phyloP scores from a whole-genome alignment of 2,888 invertebrate genomes.

The Flexamia atlantica region DNA sequence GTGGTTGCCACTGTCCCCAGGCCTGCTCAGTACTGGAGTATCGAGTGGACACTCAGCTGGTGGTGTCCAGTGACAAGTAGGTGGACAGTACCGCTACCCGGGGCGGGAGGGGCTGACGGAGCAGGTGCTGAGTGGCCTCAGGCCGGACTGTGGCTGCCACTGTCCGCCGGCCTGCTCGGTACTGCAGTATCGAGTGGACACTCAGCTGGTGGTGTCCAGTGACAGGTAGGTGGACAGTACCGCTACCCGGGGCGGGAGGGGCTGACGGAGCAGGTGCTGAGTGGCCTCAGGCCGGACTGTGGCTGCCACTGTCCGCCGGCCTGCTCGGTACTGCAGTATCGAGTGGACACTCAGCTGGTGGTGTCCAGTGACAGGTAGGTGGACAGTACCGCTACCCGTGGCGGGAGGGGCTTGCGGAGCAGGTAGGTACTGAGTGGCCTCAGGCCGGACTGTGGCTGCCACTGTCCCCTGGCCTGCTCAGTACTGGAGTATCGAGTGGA shows the following conservation, averaged over 20 bases:
- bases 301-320: conserved; percentile 21
- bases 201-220: not conserved
- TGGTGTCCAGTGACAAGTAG: not conserved
- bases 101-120: not conserved
- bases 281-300: conserved; percentile 15
- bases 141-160: conserved; percentile 27
- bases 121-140: not conserved
- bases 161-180: conserved; percentile 21
- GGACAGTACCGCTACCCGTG: not conserved
- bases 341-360: conserved; percentile 19
- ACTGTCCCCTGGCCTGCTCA: conserved; percentile 19
- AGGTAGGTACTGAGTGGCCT: not conserved
- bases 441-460: conserved; percentile 26
- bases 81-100: not conserved
- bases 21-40: not conserved
- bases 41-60: conserved; percentile 10
- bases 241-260: not conserved
- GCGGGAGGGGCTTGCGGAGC: not conserved
- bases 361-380: not conserved
- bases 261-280: not conserved
- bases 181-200: not conserved
- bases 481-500: not conserved
- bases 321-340: not conserved
- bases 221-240: conserved; percentile 8
- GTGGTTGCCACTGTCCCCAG: conserved; percentile 27